Evolutionary conservation across 1,140 invertebrate species (phyloP), one percentile per base, ranked within the genome.

Genomic region (Zaprionus ghesquierei): DNA sequence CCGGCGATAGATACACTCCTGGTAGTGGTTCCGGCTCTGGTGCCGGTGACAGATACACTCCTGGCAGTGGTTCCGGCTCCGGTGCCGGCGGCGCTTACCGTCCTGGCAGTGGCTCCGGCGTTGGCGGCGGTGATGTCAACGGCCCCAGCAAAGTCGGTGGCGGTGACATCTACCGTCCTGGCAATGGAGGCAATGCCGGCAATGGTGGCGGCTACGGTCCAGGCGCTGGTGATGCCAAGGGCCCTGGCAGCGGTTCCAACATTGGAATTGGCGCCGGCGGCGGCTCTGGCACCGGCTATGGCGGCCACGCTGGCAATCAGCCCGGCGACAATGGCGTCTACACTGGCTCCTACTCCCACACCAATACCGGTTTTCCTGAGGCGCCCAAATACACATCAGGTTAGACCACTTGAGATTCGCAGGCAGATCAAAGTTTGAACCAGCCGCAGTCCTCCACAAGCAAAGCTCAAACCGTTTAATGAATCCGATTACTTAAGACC

Each of bases 311-410:
- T 27, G 68, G 69, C 41, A 72, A 72, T 31, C 73, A 75, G 31
- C 69, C 77, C 25, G 71, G 55, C 25, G 54, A 35, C 41, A 69
- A 51, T 62, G 84, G 79, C 50, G 69, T 79, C 75, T 86, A 76
- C 71, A 76, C 79, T 13, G 77, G 65, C 50, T 59, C 55, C 72
- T 84, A 79, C 64, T 65, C 75, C 23, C 62, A 77, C 20, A 69
- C 74, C 27, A 60, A 71, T 82, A 89, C 79, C 81, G 90, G 90
- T 91, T 91, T 90, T 91, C 90, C 90, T 91, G 90, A 79, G 87
- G 87, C 79, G 64, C 25, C 78, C 72, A 66, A 69, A 79, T 91
- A 91, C 66, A 63, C 68, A 71, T 38, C 75, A 91, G 90, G 90
- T 91, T 91, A 91, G 90, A 80, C 61, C 60, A 77, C 59, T 65